A percentile compares a stretch with the other conserved stretches of the same genome.
Conservation (phyloP, 2,797 vertebrate genomes). For the Sebastes kiyomatsui region DNA sequence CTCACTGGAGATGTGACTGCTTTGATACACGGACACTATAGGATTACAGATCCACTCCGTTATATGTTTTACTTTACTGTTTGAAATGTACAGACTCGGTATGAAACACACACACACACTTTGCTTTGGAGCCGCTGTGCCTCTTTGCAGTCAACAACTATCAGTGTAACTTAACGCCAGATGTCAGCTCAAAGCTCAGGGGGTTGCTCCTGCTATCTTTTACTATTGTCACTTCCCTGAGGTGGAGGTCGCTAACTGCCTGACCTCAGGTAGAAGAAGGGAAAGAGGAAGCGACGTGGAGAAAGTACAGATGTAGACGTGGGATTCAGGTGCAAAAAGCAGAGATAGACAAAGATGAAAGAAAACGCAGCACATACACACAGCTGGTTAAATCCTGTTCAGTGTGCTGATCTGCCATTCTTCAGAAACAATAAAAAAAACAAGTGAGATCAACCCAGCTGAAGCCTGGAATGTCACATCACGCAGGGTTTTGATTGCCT, state of each 20-base stretch:
- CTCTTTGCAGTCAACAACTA: slow-evolving; percentile 36
- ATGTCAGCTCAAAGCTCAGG: slow-evolving; percentile 46
- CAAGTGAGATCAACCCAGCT: neutral
- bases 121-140: neutral
- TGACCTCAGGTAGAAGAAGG: slow-evolving; percentile 36
- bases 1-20: neutral
- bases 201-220: slow-evolving; percentile 51
- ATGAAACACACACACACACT: neutral
- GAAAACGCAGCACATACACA: neutral
- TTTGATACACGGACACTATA: neutral
- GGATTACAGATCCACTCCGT: neutral
- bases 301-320: slow-evolving; percentile 23
- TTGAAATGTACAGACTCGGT: neutral
- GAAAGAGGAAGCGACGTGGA: slow-evolving; percentile 16
- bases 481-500: neutral
- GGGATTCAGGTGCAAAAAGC: neutral
- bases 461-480: neutral
- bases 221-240: slow-evolving; percentile 55
- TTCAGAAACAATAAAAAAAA: neutral
- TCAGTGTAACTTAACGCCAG: slow-evolving; percentile 48
- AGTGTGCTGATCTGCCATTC: slow-evolving; percentile 7
- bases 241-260: slow-evolving; percentile 37
- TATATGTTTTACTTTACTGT: neutral
- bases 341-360: neutral
- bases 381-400: neutral